These are phyloP conservation scores for Phacellophora camtschatica DNA, from an alignment of 30 jellyfish, hydroid and myxozoan species.

Conservation along the genomic window DNA sequence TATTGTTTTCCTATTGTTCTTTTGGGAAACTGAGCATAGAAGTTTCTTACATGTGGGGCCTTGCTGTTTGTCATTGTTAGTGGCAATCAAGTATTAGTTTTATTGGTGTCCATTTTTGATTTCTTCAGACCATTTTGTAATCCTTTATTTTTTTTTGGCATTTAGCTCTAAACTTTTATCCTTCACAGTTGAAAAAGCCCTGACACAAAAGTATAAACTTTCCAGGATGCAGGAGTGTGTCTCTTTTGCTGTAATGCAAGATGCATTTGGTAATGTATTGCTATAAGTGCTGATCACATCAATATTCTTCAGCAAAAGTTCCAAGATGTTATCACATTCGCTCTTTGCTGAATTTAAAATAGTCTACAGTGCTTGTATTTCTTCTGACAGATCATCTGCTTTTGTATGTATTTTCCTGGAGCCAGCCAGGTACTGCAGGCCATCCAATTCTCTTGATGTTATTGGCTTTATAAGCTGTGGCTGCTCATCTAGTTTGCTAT, in stretches of 20 bases:
- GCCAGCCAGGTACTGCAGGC: constrained; percentile 47
- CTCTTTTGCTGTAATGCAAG: no score
- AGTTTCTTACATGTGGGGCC: no score
- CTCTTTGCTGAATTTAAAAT: constrained; percentile 21
- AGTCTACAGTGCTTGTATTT: constrained; percentile 1
- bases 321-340: no score
- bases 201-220: constrained; percentile 5
- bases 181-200: neutral
- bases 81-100: no score
- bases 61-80: no score
- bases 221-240: no score
- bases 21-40: no score
- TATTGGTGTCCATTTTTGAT: no score
- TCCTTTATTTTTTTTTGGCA: neutral
- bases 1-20: no score
- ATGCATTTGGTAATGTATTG: no score
- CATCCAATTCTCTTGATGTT: constrained; percentile 18
- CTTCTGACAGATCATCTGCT: constrained; percentile 20
- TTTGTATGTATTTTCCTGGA: constrained; percentile 1
- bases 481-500: constrained; percentile 3
- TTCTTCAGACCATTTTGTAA: no score
- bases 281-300: constrained; percentile 9
- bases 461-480: constrained; percentile 8
- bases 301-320: no score
- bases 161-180: neutral